Percentiles rank a stretch among this genome's conserved stretches.
phyloP scores from a whole-genome alignment of 2,113 vertebrate species.

The Callocephalon fimbriatum region DNA sequence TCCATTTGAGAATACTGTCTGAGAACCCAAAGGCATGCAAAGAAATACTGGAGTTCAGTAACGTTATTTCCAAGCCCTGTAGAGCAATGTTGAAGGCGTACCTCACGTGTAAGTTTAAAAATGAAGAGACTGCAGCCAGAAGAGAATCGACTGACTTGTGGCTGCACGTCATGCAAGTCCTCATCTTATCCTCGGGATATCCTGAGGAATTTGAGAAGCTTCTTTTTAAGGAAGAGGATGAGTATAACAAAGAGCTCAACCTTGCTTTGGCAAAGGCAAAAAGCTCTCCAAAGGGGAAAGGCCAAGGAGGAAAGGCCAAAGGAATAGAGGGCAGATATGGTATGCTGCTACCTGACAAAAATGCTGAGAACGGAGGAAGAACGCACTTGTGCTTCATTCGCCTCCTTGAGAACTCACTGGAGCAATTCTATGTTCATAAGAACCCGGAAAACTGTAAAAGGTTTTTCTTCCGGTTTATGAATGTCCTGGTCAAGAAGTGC shows the following conservation, averaged over 20 bases:
- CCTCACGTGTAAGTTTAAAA: conserved; percentile 62
- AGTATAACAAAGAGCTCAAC: conserved; percentile 68
- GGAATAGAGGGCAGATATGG: conserved; percentile 74
- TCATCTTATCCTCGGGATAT: conserved; percentile 74
- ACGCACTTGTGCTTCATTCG: conserved; percentile 80
- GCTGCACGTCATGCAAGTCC: conserved; percentile 75
- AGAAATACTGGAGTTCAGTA: conserved; percentile 67
- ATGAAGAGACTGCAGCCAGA: conserved; percentile 31
- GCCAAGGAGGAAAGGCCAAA: conserved; percentile 43
- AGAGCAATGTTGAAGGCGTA: conserved; percentile 70
- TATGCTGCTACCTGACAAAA: conserved; percentile 78
- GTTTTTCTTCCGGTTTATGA: conserved; percentile 83
- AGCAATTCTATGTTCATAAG: conserved; percentile 73
- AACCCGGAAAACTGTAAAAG: conserved; percentile 74
- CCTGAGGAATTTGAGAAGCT: conserved; percentile 77
- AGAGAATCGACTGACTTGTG: conserved; percentile 82
- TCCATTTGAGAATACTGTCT: conserved; percentile 80
- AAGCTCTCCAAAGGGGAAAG: neutral
- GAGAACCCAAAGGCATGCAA: conserved; percentile 74
- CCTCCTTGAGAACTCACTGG: conserved; percentile 77
- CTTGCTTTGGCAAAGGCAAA: conserved; percentile 6
- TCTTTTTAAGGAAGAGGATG: conserved; percentile 74
- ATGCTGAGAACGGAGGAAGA: conserved; percentile 2
- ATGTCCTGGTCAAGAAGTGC: conserved; percentile 77
- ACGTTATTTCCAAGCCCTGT: conserved; percentile 40